Evolutionary conservation across 2,797 vertebrate species (phyloP), one percentile per base, ranked within the genome.

Genomic region (Sebastes matsubarae): DNA sequence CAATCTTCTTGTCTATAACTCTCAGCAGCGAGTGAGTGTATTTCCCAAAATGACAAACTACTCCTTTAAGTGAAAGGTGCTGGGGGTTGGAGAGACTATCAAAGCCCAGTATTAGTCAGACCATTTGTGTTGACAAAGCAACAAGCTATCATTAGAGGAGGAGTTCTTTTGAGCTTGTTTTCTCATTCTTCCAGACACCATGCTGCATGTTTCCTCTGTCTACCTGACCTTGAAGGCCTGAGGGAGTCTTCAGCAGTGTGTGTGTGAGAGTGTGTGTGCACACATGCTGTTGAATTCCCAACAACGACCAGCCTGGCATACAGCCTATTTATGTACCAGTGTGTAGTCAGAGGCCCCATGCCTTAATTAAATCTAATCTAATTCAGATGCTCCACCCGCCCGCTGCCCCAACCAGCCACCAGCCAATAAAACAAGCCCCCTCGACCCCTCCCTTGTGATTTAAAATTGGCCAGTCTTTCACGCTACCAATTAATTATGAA

Each of bases 331-430:
- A 82, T 84, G 88, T 90, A 84, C 79, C 80, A 85, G 73, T 82
- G 85, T 86, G 84, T 87, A 87, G 86, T 88, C 85, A 63, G 75
- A 88, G 90, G 86, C 80, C 90, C 86, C 83, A 80, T 84, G 75
- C 86, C 83, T 94, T 93, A 93, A 94, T 94, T 93, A 93, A 93
- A 93, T 89, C 86, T 88, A 92, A 93, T 94, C 88, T 89, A 92
- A 93, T 93, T 93, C 91, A 94, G 86, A 92, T 87, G 90, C 89
- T 92, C 79, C 85, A 88, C 88, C 92, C 83, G 76, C 81, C 63
- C 36, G 65, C 81, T 80, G 77, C 87, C 88, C 80, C 70, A 87
- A 86, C 85, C 63, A 80, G 77, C 55, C 88, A 88, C 86, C 83
- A 89, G 90, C 89, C 92, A 93, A 91, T 92, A 94, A 92, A 93